phyloP scores from a whole-genome alignment of 2,888 invertebrate genomes.

The Cephus rjabovi region DNA sequence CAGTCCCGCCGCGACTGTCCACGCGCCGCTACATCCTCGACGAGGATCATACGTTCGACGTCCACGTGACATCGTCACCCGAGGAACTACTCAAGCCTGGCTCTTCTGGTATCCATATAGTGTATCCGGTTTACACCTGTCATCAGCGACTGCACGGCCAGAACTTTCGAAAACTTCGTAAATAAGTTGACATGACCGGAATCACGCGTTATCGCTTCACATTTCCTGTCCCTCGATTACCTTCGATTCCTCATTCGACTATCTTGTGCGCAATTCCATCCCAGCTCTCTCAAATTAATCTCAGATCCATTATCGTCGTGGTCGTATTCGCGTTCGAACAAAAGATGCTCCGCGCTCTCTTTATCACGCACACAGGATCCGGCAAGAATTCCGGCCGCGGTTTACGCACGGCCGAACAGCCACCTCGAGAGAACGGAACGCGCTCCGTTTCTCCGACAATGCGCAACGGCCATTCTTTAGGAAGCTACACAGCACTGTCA shows the following conservation, averaged over 20 bases:
- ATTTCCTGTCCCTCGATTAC: no score
- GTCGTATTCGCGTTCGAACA: no score
- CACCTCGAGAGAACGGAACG: slow-evolving; percentile 1
- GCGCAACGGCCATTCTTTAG: slow-evolving; percentile 35
- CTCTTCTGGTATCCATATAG: neutral
- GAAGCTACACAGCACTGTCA: no score
- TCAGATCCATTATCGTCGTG: no score
- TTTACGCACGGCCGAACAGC: neutral
- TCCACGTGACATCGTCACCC: slow-evolving; percentile 32
- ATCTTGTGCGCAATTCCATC: no score
- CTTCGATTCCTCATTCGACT: no score
- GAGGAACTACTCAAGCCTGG: no score
- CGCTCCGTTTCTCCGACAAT: slow-evolving; percentile 51
- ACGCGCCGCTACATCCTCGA: slow-evolving; percentile 47
- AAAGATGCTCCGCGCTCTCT: slow-evolving; percentile 4
- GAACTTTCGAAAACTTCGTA: no score
- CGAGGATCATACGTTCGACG: neutral
- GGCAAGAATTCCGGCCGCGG: no score
- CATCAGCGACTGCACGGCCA: neutral
- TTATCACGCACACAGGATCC: slow-evolving; percentile 14
- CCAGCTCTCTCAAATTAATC: no score
- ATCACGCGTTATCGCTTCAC: no score
- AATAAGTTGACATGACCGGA: no score
- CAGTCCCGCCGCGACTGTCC: slow-evolving; percentile 63
- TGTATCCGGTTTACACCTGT: neutral